Conservation (phyloP, 2,888 invertebrate genomes). For the Brachyopa scutellaris region DNA sequence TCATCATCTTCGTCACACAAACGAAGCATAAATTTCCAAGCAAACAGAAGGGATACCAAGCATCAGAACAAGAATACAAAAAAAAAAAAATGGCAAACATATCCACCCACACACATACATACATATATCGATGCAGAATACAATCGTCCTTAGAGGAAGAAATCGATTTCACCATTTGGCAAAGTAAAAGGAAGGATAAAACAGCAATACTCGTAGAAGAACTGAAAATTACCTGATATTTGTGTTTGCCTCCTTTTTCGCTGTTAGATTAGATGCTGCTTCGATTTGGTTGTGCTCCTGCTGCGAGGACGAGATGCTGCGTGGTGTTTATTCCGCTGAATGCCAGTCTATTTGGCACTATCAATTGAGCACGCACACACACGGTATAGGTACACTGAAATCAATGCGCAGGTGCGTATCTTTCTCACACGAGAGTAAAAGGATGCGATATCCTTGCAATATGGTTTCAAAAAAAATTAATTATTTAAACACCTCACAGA, state of each 20-base stretch:
- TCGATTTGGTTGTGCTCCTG: slow-evolving; percentile 24
- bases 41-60: background rate
- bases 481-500: slow-evolving; percentile 24
- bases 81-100: slow-evolving; percentile 27
- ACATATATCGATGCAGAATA: background rate
- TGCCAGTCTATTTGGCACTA: slow-evolving; percentile 27
- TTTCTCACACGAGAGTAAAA: slow-evolving; percentile 2
- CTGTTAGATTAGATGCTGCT: background rate
- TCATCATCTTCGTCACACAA: slow-evolving; percentile 50
- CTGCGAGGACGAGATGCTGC: slow-evolving; percentile 27
- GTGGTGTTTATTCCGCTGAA: slow-evolving; percentile 28
- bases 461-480: slow-evolving; percentile 59
- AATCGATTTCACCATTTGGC: slow-evolving; percentile 60
- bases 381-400: background rate
- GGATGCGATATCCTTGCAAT: slow-evolving; percentile 59
- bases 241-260: slow-evolving; percentile 11
- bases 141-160: slow-evolving; percentile 14
- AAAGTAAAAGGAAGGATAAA: slow-evolving; percentile 14
- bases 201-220: slow-evolving; percentile 31
- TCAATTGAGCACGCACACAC: slow-evolving; percentile 38
- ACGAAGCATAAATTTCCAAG: slow-evolving; percentile 40
- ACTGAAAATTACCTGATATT: slow-evolving; percentile 64
- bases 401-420: slow-evolving; percentile 49
- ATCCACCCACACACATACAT: slow-evolving; percentile 3
- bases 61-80: background rate